Conservation (phyloP, 2,113 vertebrate genomes). For the Rhinogobius similis region DNA sequence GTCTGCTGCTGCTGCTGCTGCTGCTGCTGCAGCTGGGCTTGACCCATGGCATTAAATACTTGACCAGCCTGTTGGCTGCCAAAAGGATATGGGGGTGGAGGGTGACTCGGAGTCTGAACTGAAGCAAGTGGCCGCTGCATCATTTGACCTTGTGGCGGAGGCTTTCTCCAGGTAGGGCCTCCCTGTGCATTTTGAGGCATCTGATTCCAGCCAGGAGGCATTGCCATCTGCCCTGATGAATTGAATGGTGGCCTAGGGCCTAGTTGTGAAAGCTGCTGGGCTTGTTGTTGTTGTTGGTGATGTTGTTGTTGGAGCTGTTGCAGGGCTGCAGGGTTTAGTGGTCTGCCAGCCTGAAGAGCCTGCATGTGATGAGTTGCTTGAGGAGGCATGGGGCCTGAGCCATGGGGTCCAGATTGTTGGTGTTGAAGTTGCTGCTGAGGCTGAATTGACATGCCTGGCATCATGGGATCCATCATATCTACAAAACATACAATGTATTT, state of each 20-base stretch:
- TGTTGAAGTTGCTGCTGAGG: constrained; percentile 86
- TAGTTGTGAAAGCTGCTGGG: constrained; percentile 72
- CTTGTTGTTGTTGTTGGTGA: constrained; percentile 79
- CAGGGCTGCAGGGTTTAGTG: constrained; percentile 87
- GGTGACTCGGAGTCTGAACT: constrained; percentile 94
- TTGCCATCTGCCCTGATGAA: constrained; percentile 87
- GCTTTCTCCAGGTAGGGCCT: constrained; percentile 91
- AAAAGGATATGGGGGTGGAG: constrained; percentile 96
- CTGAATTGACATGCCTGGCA: constrained; percentile 86
- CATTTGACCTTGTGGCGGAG: constrained; percentile 85
- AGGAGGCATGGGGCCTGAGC: constrained; percentile 83
- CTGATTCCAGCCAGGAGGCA: constrained; percentile 94
- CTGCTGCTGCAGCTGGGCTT: constrained; percentile 84
- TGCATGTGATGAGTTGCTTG: constrained; percentile 93
- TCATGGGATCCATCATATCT: constrained; percentile 92
- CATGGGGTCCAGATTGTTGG: constrained; percentile 82
- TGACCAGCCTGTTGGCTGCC: constrained; percentile 97
- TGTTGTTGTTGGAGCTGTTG: constrained; percentile 89
- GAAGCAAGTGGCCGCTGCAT: constrained; percentile 87
- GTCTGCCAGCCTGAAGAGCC: constrained; percentile 85
- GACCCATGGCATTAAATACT: constrained; percentile 75
- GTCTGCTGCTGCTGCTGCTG: constrained; percentile 82
- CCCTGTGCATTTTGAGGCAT: constrained; percentile 87
- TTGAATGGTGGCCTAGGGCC: constrained; percentile 90
- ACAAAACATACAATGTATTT: constrained; percentile 42